Base-by-base conservation (phyloP, 2,888 invertebrate genomes). In the Ferrisia virgata region DNA sequence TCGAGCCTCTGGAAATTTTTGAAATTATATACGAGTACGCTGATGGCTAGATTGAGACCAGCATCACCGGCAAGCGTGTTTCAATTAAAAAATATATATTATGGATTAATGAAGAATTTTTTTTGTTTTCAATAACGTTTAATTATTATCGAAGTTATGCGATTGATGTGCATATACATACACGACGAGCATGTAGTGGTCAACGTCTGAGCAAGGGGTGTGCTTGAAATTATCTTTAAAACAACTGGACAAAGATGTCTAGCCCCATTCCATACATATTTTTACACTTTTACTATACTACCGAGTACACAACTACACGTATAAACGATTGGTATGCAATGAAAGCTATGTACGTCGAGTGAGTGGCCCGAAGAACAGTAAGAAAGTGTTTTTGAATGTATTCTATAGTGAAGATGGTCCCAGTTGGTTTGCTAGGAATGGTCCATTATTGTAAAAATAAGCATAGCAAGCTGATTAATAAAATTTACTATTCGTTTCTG, bases 71-170 rank as follows among this genome's bases (percentile, higher is more conserved):
- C n/a, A n/a, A 76, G 18, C 18, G 72, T 11, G 72, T 33, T 76
- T 76, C 72, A 76, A 76, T 76, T 76, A 76, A 76, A 76, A 76
- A 64, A 64, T 28, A 76, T 58, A 22, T n/a, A n/a, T n/a, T n/a
- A n/a, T 76, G 72, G 72, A 76, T 76, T 76, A 76, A 36, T 76
- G 9, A 64, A 28, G 64, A 64, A 64, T 64, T 64, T 64, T 25
- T 58, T 58, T 9, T 2, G 11, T 64, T 28, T 28, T 25, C 25
- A 31, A 64, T 18, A 76, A 76, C 72, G 72, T 76, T 76, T 76
- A 76, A 76, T 76, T 76, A 76, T 36, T 43, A 2, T 43, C 3
- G 43, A 40, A 43, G 72, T 36, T 25, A 22, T 8, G 25, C 72
- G 72, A 76, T 36, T 18, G 72, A 76, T 76, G 72, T 72, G 43